Conservation (phyloP, 2,113 vertebrate species). For the Cricetomys ansorgei region DNA sequence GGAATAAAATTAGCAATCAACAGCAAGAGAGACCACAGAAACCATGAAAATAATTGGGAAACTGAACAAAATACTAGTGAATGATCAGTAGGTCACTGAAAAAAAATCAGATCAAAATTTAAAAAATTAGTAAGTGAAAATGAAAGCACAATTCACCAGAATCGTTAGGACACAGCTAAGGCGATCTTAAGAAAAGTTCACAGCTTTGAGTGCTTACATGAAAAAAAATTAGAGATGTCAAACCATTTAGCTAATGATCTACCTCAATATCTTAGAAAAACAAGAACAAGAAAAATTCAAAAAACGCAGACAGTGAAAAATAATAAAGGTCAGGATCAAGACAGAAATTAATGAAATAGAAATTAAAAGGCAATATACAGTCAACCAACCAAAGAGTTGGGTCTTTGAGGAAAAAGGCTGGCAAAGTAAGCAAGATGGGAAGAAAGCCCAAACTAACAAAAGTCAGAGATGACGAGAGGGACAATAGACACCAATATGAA, state of each 20-base stretch:
- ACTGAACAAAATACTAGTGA: background rate
- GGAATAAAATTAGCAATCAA: background rate
- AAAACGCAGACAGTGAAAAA: background rate
- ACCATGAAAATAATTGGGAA: background rate
- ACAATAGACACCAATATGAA: background rate
- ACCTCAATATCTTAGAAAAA: background rate
- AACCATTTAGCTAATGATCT: background rate
- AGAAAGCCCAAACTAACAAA: background rate
- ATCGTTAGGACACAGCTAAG: background rate
- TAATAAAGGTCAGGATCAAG: background rate
- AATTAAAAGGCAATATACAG: background rate
- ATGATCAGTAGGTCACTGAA: background rate
- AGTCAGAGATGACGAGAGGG: background rate
- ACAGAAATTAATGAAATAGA: background rate
- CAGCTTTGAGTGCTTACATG: background rate
- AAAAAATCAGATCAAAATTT: background rate
- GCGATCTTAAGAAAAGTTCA: background rate
- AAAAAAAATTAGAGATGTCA: background rate
- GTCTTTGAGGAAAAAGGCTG: background rate
- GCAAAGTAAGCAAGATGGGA: background rate
- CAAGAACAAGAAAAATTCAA: background rate
- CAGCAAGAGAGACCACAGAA: background rate
- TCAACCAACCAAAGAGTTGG: background rate
- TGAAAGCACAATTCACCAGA: background rate
- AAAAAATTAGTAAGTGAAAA: background rate